Base-by-base conservation (phyloP, 2,888 invertebrate species). In the Hirtodrosophila cameraria region DNA sequence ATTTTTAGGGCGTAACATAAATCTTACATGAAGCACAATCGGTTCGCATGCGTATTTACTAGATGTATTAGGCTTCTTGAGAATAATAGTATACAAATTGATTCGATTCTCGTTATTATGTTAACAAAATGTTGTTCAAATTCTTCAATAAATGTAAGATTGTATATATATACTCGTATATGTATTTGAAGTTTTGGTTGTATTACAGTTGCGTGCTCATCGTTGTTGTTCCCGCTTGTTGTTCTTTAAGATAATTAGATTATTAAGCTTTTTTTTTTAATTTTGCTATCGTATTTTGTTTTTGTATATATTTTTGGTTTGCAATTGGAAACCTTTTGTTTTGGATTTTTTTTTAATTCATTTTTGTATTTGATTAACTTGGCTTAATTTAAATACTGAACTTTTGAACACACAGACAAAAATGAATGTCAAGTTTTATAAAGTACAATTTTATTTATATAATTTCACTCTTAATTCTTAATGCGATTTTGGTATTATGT, bases 1-100 rank as follows among this genome's bases (percentile, higher is more conserved):
- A 39, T 63, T 48, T 42, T 50, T 66, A 57, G 71, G 61, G 68
- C 61, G 64, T 77, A 76, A 75, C 77, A 67, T 77, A 79, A 84
- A 82, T 77, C 77, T 77, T 82, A 86, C 72, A 76, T 85, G 88
- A 89, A 89, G 88, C 88, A 88, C 88, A 89, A 88, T 89, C 88
- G 88, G 88, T 88, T 88, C 70, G 68, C 64, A 79, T 77, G 64
- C 76, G 55, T 79, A 64, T 54, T 68, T 38, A 49, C 64, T 76
- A 64, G 58, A 62, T 55, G 45, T 41, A 54, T 63, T 64, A 63
- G 35, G 38, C 39, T 57, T 50, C 42, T 63, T 65, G 49, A 54
- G 61, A 57, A 43, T 48, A 39, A 57, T 48, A 23, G 50, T 45
- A 65, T 43, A 43, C 23, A 52, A 28, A 23, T 20, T 20, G 35